A percentile compares a stretch with the other conserved stretches of the same genome.
phyloP scores from a whole-genome alignment of 1,140 invertebrate genomes.

The Dreissena polymorpha region DNA sequence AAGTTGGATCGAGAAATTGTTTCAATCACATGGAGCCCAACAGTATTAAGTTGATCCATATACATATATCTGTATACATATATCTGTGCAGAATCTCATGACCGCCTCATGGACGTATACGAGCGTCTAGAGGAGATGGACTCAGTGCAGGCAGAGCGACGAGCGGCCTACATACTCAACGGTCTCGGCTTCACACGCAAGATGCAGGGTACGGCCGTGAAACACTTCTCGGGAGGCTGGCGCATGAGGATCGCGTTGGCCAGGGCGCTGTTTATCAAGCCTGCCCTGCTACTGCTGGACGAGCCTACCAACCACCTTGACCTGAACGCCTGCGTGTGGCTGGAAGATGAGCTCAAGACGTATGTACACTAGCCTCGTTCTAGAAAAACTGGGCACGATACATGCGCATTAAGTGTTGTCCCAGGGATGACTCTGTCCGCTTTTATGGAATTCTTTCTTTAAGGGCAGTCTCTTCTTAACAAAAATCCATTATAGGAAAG shows the following conservation, averaged over 20 bases:
- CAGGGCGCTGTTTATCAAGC: slow-evolving; percentile 78
- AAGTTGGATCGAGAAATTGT: too few relatives aligned
- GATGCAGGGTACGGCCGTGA: slow-evolving; percentile 89
- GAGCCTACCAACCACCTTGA: slow-evolving; percentile 88
- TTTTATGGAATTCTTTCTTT: too few relatives aligned
- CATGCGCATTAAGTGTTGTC: too few relatives aligned
- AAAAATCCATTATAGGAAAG: too few relatives aligned
- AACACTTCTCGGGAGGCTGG: slow-evolving; percentile 90
- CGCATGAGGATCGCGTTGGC: slow-evolving; percentile 99
- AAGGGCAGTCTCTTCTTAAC: too few relatives aligned
- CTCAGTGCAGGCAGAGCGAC: slow-evolving; percentile 95
- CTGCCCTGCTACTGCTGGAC: slow-evolving; percentile 80
- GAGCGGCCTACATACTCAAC: slow-evolving; percentile 96
- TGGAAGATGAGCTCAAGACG: slow-evolving; percentile 97
- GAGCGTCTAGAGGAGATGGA: slow-evolving; percentile 98
- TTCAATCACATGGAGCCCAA: too few relatives aligned
- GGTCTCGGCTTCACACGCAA: slow-evolving; percentile 97
- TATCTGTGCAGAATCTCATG: slow-evolving; percentile 88
- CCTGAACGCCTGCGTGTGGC: slow-evolving; percentile 98
- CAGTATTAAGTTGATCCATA: too few relatives aligned
- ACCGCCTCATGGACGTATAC: slow-evolving; percentile 98
- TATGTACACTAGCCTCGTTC: slow-evolving; percentile 82
- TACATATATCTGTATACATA: too few relatives aligned
- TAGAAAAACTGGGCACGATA: too few relatives aligned
- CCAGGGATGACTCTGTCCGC: too few relatives aligned